Evolutionary conservation across 2,113 vertebrate genomes (phyloP), one percentile per base, ranked within the genome.

Genomic region (Sterna hirundo): DNA sequence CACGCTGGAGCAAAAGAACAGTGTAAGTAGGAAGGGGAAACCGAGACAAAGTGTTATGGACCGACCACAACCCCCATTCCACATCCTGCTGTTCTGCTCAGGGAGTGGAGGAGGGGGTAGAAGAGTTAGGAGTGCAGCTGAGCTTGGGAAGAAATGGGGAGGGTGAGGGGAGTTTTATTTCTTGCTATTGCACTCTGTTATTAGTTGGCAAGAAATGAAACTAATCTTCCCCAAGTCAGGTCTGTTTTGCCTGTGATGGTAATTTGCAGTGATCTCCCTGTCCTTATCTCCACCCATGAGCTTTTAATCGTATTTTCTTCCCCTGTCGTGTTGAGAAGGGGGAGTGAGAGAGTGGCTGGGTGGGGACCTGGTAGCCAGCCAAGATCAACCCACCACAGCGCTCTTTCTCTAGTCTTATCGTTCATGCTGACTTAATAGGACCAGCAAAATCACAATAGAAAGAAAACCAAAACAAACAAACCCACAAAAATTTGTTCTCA

Each of bases 1-100:
- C 18, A 32, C 0, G 0, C 7, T 60, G 29, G 29, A 81, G 46
- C 20, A 72, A 11, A 13, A n/a, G 12, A 52, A 46, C 18, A 46
- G 36, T 46, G 32, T 25, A 16, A 54, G 5, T 40, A 40, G 9
- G 5, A 68, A 86, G 20, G 3, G 40, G 25, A 25, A 47, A 40
- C 11, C 34, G 61, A 89, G 26, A 38, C 15, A 30, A 77, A 18
- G 25, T 42, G 36, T 51, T 57, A 20, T 5, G 18, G 6, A 25
- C n/a, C 51, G 74, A 51, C 26, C 3, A 4, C 27, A 38, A 14
- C 2, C 13, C 11, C 6, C 5, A 15, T 62, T 70, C 18, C 14
- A 9, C 36, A 40, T 38, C 32, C 34, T 17, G 1, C 17, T 54
- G 19, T 54, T 20, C 34, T 66, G 20, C 25, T 68, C 27, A n/a